These are phyloP conservation scores for Phorcus lineatus DNA, from an alignment of 2,888 invertebrate genomes.

Conservation along the genomic window DNA sequence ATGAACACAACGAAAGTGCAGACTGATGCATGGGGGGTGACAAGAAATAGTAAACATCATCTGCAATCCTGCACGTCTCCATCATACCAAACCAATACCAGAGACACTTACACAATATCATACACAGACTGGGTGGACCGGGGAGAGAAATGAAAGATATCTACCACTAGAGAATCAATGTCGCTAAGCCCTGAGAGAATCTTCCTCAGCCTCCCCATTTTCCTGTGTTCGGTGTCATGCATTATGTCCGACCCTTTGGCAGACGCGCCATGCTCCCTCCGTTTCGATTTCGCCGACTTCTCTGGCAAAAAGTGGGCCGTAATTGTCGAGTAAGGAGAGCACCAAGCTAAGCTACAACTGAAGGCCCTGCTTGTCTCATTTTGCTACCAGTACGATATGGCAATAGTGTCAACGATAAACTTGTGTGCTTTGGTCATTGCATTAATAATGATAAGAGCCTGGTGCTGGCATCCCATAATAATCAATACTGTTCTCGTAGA, in stretches of 20 bases:
- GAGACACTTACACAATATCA: too few relatives aligned
- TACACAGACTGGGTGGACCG: too few relatives aligned
- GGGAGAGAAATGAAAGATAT: neutral
- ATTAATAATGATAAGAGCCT: conserved; percentile 23
- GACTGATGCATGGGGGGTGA: too few relatives aligned
- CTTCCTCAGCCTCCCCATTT: conserved; percentile 61
- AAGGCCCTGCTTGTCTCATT: neutral
- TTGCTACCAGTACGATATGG: neutral
- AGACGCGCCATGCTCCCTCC: conserved; percentile 16
- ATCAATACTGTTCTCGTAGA: conserved; percentile 18
- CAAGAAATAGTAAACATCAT: too few relatives aligned
- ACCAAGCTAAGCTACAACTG: conserved; percentile 9
- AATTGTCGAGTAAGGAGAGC: neutral
- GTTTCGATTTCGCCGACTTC: neutral
- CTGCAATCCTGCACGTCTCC: too few relatives aligned
- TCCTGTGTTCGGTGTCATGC: conserved; percentile 59
- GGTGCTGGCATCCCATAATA: conserved; percentile 16
- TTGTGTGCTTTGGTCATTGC: conserved; percentile 18
- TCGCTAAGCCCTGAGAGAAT: conserved; percentile 66
- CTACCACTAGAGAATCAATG: conserved; percentile 67
- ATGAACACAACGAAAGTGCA: too few relatives aligned
- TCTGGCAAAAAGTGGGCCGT: conserved; percentile 18
- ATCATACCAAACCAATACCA: too few relatives aligned
- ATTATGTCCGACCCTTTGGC: conserved; percentile 40
- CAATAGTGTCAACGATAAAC: neutral